Evolutionary conservation across 2,113 vertebrate species (phyloP).

Genomic region (Recurvirostra avosetta): DNA sequence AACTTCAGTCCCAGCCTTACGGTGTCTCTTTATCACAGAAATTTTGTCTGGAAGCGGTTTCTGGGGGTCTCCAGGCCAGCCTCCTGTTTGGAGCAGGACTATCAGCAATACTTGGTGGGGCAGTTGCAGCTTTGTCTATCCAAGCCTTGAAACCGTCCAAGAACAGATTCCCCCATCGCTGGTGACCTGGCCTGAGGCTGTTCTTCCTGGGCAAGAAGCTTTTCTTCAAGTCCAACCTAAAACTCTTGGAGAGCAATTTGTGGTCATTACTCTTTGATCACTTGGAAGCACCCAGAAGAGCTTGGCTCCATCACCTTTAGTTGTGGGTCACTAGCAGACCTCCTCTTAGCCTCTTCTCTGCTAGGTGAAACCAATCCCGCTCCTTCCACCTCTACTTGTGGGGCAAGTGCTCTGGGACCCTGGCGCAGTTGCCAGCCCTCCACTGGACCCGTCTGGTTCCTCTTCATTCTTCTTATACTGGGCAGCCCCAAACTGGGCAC

Average conservation of each 20-base stretch:
- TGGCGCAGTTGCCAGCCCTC: background rate
- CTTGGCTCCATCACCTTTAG: background rate
- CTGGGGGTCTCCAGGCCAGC: background rate
- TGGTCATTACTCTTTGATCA: background rate
- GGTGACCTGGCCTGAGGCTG: background rate
- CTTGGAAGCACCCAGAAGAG: background rate
- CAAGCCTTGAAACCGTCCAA: background rate
- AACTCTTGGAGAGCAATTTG: background rate
- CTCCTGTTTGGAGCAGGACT: background rate
- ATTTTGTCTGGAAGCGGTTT: background rate
- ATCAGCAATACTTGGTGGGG: background rate
- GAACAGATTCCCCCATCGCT: fast-evolving
- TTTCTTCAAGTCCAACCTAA: background rate
- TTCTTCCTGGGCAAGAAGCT: background rate
- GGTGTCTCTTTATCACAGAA: background rate
- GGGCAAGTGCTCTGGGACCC: background rate
- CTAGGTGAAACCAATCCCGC: background rate
- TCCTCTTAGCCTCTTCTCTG: background rate
- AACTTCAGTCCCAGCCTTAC: background rate
- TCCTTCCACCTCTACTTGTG: background rate
- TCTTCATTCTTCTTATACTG: background rate
- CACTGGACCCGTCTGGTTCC: background rate
- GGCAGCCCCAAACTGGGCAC: background rate
- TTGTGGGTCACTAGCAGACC: background rate
- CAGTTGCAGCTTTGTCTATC: background rate